Evolutionary conservation across 1,140 invertebrate genomes (phyloP).

Genomic region (Hesperophylax magnus): DNA sequence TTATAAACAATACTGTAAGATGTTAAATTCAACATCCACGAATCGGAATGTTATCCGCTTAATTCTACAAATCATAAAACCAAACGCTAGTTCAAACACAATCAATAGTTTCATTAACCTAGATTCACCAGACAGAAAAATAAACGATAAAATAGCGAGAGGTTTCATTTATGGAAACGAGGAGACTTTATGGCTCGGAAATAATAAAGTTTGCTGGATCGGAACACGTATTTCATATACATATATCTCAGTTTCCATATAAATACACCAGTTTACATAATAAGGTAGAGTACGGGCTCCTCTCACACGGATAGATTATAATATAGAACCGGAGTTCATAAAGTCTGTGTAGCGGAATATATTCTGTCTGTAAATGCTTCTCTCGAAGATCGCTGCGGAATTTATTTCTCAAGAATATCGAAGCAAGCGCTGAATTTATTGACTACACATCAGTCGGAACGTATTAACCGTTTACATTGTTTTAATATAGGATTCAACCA

Average conservation of each 20-base stretch:
- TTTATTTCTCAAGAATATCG: slow-evolving; percentile 27
- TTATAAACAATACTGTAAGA: no score
- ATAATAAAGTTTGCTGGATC: slow-evolving; percentile 11
- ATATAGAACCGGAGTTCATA: slow-evolving; percentile 9
- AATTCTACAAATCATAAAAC: no score
- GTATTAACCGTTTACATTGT: slow-evolving; percentile 17
- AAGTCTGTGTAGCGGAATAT: slow-evolving; percentile 33
- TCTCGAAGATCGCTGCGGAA: slow-evolving; percentile 13
- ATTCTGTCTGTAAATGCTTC: slow-evolving; percentile 14
- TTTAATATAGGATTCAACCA: background rate
- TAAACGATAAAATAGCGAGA: background rate
- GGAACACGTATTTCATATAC: background rate
- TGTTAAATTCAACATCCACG: no score
- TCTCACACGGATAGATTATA: no score
- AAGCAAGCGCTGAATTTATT: slow-evolving; percentile 20
- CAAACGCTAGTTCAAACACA: no score
- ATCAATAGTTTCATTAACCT: no score
- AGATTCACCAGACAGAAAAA: background rate
- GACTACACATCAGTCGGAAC: slow-evolving; percentile 7
- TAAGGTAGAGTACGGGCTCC: no score
- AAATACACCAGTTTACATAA: background rate
- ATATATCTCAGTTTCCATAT: background rate
- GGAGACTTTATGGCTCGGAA: background rate
- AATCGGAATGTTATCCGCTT: no score
- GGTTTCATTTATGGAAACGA: slow-evolving; percentile 1